Conservation (phyloP, 2,797 vertebrate species). For the Anguilla obscura region DNA sequence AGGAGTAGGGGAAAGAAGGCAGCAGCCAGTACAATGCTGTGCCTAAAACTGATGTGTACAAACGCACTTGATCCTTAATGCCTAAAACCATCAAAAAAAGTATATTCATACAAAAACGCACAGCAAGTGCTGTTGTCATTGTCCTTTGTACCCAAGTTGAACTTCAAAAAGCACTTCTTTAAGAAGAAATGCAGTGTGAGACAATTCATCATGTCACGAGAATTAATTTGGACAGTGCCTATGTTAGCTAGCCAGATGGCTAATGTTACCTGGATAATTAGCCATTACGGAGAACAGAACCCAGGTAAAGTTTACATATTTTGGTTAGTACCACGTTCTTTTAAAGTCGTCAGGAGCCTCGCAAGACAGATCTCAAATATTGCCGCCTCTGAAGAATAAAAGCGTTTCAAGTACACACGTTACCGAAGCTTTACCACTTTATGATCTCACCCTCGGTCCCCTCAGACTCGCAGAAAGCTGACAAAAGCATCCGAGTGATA, state of each 20-base stretch:
- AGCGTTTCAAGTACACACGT: background rate
- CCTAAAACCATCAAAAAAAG: background rate
- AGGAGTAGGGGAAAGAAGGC: background rate
- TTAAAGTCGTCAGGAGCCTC: no score
- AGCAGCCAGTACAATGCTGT: background rate
- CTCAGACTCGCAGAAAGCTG: background rate
- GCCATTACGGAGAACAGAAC: background rate
- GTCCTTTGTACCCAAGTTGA: background rate
- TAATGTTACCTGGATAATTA: background rate
- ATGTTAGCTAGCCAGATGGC: no score
- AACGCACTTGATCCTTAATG: background rate
- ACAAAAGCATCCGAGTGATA: background rate
- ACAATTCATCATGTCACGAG: background rate
- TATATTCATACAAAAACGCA: background rate
- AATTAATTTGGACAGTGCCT: no score
- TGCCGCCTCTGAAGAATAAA: background rate
- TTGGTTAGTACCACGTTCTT: background rate
- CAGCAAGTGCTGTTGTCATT: background rate
- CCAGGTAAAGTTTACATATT: background rate
- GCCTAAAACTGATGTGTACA: background rate
- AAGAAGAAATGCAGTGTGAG: background rate
- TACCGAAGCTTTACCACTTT: background rate
- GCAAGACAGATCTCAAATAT: background rate
- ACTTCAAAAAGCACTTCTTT: background rate
- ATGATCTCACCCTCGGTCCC: background rate